Evolutionary conservation across 2,113 vertebrate genomes (phyloP).

Genomic region (Etheostoma spectabile): DNA sequence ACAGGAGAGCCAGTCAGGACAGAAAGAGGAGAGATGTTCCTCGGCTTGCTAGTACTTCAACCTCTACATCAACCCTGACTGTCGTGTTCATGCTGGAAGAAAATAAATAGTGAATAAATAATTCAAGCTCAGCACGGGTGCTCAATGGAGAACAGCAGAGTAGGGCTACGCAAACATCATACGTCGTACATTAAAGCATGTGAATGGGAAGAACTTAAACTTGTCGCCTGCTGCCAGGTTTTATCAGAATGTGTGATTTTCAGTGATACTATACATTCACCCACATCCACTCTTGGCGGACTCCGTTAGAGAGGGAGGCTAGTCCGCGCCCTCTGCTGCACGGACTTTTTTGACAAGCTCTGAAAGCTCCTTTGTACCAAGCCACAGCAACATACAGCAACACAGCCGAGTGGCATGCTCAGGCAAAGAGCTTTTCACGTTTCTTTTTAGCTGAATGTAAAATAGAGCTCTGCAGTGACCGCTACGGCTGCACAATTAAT

Average conservation of each 20-base stretch:
- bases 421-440: slow-evolving; percentile 38
- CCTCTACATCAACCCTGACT: slow-evolving; percentile 53
- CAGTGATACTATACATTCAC: background rate
- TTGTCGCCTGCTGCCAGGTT: slow-evolving; percentile 4
- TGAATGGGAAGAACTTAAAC: slow-evolving; percentile 31
- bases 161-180: slow-evolving; percentile 22
- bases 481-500: too few species aligned
- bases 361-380: slow-evolving; percentile 52
- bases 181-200: slow-evolving; percentile 23
- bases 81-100: slow-evolving; percentile 55
- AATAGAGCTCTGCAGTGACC: background rate
- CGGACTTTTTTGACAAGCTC: slow-evolving; percentile 52
- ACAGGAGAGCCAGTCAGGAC: slow-evolving; percentile 11
- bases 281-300: slow-evolving; percentile 7
- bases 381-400: slow-evolving; percentile 42
- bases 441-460: slow-evolving; percentile 51
- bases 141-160: slow-evolving; percentile 25
- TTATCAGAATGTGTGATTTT: slow-evolving; percentile 17
- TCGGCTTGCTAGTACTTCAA: slow-evolving; percentile 25
- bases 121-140: slow-evolving; percentile 51
- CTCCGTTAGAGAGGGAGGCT: slow-evolving; percentile 18
- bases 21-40: slow-evolving; percentile 19
- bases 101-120: slow-evolving; percentile 68
- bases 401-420: slow-evolving; percentile 36
- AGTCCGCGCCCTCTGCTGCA: slow-evolving; percentile 16